Conservation (phyloP, 1,140 invertebrate species). For the Trichonephila inaurata region DNA sequence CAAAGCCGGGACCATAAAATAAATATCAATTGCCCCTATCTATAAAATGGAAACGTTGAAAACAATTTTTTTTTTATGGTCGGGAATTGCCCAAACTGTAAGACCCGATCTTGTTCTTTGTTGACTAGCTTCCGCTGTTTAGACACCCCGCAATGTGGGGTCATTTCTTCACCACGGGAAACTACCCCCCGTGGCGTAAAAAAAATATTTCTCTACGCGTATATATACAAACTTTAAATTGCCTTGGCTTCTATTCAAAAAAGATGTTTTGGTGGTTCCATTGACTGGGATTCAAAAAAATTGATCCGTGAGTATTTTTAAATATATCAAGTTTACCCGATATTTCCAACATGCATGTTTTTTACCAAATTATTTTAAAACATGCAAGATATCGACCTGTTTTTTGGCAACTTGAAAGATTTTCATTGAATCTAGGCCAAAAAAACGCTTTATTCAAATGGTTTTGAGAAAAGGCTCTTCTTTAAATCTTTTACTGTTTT, state of each 20-base stretch:
- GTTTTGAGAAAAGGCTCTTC: not conserved
- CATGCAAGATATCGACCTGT: not conserved
- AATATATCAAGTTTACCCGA: not conserved
- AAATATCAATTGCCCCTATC: slow-evolving; percentile 29
- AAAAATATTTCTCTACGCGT: slow-evolving; percentile 15
- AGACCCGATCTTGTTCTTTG: not conserved
- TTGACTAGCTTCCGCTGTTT: slow-evolving; percentile 43
- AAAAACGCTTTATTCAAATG: not conserved
- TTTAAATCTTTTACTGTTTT: not conserved
- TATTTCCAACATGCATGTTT: not conserved
- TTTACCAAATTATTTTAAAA: not conserved
- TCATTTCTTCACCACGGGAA: slow-evolving; percentile 45
- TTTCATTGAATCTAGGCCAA: not conserved
- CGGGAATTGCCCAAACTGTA: slow-evolving; percentile 40
- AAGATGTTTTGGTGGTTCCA: not conserved
- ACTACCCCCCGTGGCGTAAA: slow-evolving; percentile 16
- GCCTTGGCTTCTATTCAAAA: slow-evolving; percentile 47
- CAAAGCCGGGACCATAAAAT: slow-evolving; percentile 12
- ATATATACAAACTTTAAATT: slow-evolving; percentile 9
- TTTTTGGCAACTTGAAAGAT: not conserved
- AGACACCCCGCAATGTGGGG: not conserved
- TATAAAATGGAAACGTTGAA: not conserved
- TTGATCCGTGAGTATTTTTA: not conserved
- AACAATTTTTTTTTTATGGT: not conserved
- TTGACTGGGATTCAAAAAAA: not conserved